Evolutionary conservation across 2,113 vertebrate species (phyloP).

Genomic region (Megaleporinus macrocephalus): DNA sequence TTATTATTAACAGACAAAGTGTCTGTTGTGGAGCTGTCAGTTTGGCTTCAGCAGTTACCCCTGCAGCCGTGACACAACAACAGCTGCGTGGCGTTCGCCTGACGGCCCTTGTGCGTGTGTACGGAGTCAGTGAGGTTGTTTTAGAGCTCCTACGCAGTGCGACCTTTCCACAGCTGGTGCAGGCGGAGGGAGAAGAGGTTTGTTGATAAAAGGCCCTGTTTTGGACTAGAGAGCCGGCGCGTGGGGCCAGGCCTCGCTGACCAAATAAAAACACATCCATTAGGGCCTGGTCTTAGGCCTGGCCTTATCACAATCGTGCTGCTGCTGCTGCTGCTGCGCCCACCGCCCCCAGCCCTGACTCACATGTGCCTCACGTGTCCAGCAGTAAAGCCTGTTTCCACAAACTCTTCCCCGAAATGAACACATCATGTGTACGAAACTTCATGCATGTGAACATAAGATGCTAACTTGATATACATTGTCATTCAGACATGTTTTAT

Average conservation of each 20-base stretch:
- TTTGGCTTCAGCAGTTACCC: neutral
- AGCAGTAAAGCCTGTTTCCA: constrained; percentile 9
- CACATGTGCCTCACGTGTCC: constrained; percentile 32
- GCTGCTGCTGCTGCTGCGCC: constrained; percentile 31
- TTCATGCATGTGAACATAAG: too few species aligned
- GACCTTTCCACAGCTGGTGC: constrained; percentile 50
- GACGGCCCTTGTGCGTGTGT: constrained; percentile 17
- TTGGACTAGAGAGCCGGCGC: constrained; percentile 19
- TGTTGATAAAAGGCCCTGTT: constrained; percentile 28
- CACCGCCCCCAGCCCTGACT: constrained; percentile 37
- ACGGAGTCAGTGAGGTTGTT: neutral
- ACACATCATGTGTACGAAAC: neutral
- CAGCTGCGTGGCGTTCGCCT: constrained; percentile 44
- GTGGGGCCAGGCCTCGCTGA: constrained; percentile 28
- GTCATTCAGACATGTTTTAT: too few species aligned
- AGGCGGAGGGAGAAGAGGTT: constrained; percentile 12
- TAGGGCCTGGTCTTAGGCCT: constrained; percentile 11
- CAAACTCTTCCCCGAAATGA: constrained; percentile 17
- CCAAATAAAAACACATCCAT: constrained; percentile 37
- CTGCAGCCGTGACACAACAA: constrained; percentile 29
- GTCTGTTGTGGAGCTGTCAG: neutral
- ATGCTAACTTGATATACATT: too few species aligned
- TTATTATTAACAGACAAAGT: neutral
- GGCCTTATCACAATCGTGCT: constrained; percentile 22
- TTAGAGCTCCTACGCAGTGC: constrained; percentile 8